phyloP scores from a whole-genome alignment of 2,888 invertebrate genomes.

The Limnephilus auricula region DNA sequence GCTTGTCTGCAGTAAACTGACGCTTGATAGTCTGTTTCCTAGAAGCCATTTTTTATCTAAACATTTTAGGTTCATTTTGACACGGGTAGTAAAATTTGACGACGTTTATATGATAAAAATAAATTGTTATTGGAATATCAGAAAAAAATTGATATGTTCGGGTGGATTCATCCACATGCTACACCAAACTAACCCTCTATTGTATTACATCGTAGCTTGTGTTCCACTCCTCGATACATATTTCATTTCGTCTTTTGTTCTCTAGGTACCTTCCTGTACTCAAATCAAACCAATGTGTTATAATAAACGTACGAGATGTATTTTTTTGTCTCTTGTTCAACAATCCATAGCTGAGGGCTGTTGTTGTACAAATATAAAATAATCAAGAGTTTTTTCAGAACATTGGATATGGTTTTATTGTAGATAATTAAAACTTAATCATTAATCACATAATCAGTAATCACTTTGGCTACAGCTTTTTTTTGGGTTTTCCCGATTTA shows the following conservation, averaged over 20 bases:
- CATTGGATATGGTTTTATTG: not conserved
- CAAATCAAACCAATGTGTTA: not conserved
- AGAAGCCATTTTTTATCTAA: no score
- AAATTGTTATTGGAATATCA: not conserved
- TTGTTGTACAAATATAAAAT: not conserved
- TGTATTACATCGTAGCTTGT: not conserved
- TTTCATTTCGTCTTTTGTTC: not conserved
- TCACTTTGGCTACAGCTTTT: not conserved
- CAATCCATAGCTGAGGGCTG: not conserved
- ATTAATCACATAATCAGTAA: not conserved
- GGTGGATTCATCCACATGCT: not conserved
- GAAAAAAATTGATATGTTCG: not conserved
- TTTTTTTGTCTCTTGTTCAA: not conserved
- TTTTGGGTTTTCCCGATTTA: not conserved
- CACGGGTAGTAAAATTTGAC: no score
- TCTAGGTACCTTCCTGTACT: not conserved
- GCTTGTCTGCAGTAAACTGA: no score
- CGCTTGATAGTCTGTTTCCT: no score
- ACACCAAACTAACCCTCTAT: not conserved
- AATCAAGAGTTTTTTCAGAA: not conserved
- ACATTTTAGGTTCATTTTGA: no score
- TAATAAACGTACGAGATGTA: not conserved
- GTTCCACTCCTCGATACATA: not conserved
- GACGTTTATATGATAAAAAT: not conserved
- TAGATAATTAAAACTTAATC: not conserved